These are phyloP conservation scores for Eulacestoma nigropectus DNA, from an alignment of 2,113 vertebrate species.

Conservation along the genomic window DNA sequence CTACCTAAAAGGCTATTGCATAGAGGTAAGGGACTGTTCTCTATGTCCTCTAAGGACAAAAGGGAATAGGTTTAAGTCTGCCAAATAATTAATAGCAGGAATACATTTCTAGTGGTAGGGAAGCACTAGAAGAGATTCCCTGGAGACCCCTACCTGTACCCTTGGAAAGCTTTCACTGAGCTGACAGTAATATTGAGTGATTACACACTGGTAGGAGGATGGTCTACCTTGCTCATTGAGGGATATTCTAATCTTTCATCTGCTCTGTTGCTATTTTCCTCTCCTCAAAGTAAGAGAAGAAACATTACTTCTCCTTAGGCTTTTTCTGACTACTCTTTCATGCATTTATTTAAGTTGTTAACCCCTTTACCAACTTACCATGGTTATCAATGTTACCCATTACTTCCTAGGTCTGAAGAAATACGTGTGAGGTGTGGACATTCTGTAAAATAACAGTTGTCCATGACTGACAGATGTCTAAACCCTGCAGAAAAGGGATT, in stretches of 20 bases:
- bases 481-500: not conserved
- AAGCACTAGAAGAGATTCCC: not conserved
- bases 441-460: not conserved
- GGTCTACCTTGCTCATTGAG: not conserved
- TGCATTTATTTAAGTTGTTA: not conserved
- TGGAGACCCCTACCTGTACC: not conserved
- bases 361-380: not conserved
- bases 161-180: not conserved
- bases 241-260: not conserved
- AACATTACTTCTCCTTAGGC: not conserved
- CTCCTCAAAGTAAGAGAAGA: not conserved
- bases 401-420: not conserved
- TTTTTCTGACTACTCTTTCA: not conserved
- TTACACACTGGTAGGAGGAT: not conserved
- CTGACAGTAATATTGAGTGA: not conserved
- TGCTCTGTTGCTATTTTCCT: not conserved
- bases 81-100: not conserved
- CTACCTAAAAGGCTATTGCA: not conserved
- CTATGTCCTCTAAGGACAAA: not conserved
- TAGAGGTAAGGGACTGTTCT: not conserved
- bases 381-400: not conserved
- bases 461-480: not conserved
- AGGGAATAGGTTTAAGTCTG: not conserved
- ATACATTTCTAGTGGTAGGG: not conserved
- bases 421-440: not conserved